Conservation (phyloP, 2,797 vertebrate genomes). For the Bovichtus diacanthus region DNA sequence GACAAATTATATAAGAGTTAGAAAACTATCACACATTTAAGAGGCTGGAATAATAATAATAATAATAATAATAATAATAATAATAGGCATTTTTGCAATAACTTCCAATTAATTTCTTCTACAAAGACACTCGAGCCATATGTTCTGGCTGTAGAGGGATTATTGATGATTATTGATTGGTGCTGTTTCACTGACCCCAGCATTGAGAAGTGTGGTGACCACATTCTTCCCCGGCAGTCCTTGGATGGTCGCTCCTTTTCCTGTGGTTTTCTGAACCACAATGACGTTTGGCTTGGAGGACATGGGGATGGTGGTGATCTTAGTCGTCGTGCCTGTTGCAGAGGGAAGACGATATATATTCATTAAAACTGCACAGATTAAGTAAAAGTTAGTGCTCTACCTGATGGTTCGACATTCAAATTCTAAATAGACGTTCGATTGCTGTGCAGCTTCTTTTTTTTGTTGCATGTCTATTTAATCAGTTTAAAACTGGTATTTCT, state of each 20-base stretch:
- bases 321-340: conserved; percentile 93
- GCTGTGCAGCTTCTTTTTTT: no score
- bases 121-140: background rate
- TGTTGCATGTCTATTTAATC: no score
- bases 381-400: no score
- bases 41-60: background rate
- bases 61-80: no score
- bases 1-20: background rate
- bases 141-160: background rate
- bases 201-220: conserved; percentile 95
- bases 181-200: conserved; percentile 90
- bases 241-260: conserved; percentile 97
- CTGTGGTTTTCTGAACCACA: conserved; percentile 97
- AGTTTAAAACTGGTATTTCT: no score
- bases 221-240: conserved; percentile 97
- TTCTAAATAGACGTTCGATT: no score
- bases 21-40: background rate
- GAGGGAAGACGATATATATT: background rate
- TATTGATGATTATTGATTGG: background rate
- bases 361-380: background rate
- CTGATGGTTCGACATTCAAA: no score
- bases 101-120: background rate
- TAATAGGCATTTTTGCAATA: no score
- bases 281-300: conserved; percentile 99
- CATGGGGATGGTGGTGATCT: conserved; percentile 99